Conservation (phyloP, 2,113 vertebrate species). For the Epinephelus lanceolatus region DNA sequence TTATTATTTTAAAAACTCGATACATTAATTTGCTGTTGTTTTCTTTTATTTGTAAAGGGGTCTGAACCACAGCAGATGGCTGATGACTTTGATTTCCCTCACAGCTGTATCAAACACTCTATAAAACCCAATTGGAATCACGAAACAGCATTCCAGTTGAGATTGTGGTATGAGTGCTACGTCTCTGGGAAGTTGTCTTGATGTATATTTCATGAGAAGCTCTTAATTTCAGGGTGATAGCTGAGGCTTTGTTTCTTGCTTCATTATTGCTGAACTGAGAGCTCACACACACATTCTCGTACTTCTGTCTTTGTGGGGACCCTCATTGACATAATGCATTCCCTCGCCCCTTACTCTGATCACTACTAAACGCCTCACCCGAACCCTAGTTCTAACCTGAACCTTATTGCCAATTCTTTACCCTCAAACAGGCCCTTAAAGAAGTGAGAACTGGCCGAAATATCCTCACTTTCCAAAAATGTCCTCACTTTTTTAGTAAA, state of each 20-base stretch:
- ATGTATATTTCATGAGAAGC: conserved; percentile 18
- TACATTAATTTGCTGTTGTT: conserved; percentile 10
- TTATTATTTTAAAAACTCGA: too few relatives aligned
- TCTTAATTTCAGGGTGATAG: not conserved
- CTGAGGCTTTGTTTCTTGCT: not conserved
- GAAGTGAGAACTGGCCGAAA: too few relatives aligned
- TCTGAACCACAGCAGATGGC: conserved; percentile 50
- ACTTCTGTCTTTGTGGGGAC: too few relatives aligned
- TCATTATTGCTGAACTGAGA: not conserved
- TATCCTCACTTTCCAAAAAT: too few relatives aligned
- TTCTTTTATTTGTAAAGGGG: not conserved
- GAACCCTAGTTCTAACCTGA: too few relatives aligned
- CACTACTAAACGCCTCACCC: too few relatives aligned
- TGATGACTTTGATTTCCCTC: conserved; percentile 46
- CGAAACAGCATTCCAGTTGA: conserved; percentile 4
- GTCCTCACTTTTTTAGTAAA: too few relatives aligned
- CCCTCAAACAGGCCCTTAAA: too few relatives aligned
- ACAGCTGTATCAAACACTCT: conserved; percentile 40
- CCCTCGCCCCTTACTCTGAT: too few relatives aligned
- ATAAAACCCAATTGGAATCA: conserved; percentile 16
- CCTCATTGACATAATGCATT: too few relatives aligned
- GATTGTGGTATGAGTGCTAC: not conserved
- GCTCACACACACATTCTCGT: too few relatives aligned
- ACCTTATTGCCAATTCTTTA: too few relatives aligned
- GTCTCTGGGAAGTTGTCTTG: not conserved